Evolutionary conservation across 2,113 vertebrate species (phyloP).

Genomic region (Oriolus oriolus): DNA sequence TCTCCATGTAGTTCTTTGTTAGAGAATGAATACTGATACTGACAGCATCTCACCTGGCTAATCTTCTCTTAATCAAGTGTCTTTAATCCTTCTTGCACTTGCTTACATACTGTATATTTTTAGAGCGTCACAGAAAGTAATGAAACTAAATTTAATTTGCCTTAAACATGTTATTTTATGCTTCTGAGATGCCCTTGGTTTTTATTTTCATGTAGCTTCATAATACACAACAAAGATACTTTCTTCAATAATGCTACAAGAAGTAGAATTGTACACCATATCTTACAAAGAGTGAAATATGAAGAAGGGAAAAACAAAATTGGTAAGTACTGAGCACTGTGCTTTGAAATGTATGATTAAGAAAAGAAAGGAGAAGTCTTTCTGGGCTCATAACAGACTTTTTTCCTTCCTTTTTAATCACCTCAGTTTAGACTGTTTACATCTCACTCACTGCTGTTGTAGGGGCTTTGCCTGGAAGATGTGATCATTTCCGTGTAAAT

Average conservation of each 20-base stretch:
- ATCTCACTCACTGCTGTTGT: background rate
- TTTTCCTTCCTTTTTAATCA: background rate
- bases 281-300: conserved; percentile 91
- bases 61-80: background rate
- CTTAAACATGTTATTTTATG: background rate
- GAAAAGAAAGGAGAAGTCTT: background rate
- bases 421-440: background rate
- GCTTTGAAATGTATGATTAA: background rate
- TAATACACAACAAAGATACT: conserved; percentile 95
- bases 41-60: background rate
- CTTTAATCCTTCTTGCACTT: background rate
- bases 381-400: background rate
- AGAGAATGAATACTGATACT: background rate
- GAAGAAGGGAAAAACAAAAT: conserved; percentile 96
- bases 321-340: conserved; percentile 72
- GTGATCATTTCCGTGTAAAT: background rate
- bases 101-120: background rate
- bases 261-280: conserved; percentile 92
- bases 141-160: background rate
- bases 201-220: conserved; percentile 81
- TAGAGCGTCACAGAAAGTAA: background rate
- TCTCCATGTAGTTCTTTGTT: background rate
- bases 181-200: background rate
- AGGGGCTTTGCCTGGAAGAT: background rate
- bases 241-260: conserved; percentile 95